Base-by-base conservation (phyloP, 2,888 invertebrate species). In the Xestia sexstrigata region DNA sequence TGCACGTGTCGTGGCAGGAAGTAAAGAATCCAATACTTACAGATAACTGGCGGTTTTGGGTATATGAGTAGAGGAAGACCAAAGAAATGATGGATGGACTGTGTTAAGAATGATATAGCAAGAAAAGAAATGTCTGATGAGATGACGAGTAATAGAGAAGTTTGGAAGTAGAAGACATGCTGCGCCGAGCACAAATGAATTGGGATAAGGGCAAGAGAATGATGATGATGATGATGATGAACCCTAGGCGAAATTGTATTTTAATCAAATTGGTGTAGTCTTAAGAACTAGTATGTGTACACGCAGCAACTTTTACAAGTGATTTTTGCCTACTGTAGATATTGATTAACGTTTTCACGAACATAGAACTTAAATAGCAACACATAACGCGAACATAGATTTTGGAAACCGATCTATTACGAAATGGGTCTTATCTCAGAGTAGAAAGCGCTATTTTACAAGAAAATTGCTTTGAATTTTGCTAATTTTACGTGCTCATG, bases 1-100 rank as follows among this genome's bases (percentile, higher is more conserved):
- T 75, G 74, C 87, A 86, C 82, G 87, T 86, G 87, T 74, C 20
- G 20, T 23, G 20, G 20, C 79, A 78, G 84, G 87, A 84, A 87
- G 71, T 80, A 63, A 70, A 73, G 78, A 82, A 74, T 72, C 47
- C 30, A 74, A 73, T 73, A 77, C 65, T 79, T 78, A 63, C 66
- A 71, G 78, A 81, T 77, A 80, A 87, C 68, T 39, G 30, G 1
- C 17, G 65, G 66, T 66, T 78, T 73, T 42, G 35, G 35, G 35
- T 35, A 35, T 35, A 35, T 2, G 35, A 35, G 35, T 35, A 35
- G 35, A 35, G 35, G 35, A 35, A 35, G 35, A 35, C 35, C 35
- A 3, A 35, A 35, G 35, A 35, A 35, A 35, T 3, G 35, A 35
- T 35, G 35, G 35, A 35, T 35, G 35, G 35, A 35, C 35, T 35